These are phyloP conservation scores for Aphelenchoides besseyi DNA, from an alignment of 1,140 invertebrate species.

Conservation along the genomic window DNA sequence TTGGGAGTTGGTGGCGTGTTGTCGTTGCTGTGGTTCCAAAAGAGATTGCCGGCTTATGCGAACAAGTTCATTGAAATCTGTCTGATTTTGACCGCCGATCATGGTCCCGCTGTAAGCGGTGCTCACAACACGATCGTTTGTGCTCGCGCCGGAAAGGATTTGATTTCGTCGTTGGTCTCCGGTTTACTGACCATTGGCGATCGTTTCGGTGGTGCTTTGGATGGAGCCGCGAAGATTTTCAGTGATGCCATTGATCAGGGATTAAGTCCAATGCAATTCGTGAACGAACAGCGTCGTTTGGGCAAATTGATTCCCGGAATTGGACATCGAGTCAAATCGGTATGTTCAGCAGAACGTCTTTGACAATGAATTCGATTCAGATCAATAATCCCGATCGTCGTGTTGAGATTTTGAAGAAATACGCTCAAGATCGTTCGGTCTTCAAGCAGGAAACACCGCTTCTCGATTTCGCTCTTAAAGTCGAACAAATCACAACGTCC, in stretches of 20 bases:
- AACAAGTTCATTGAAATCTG: conserved; percentile 99
- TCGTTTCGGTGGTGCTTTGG: conserved; percentile 93
- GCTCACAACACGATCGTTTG: conserved; percentile 99
- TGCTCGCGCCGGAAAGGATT: conserved; percentile 94
- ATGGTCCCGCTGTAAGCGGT: conserved; percentile 95
- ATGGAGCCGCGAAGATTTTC: conserved; percentile 91
- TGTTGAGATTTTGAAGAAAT: conserved; percentile 91
- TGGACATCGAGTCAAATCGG: conserved; percentile 92
- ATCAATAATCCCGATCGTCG: conserved; percentile 98
- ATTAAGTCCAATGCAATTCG: conserved; percentile 88
- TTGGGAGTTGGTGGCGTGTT: conserved; percentile 96
- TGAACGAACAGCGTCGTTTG: conserved; percentile 92
- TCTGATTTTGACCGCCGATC: conserved; percentile 96
- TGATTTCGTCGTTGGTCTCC: conserved; percentile 90
- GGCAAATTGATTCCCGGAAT: conserved; percentile 99
- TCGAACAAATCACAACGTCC: conserved; percentile 96
- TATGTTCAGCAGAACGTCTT: conserved; percentile 62
- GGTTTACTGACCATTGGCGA: conserved; percentile 97
- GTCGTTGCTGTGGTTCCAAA: conserved; percentile 87
- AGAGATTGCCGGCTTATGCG: conserved; percentile 82
- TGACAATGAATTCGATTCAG: conserved; percentile 61
- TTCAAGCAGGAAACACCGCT: conserved; percentile 81
- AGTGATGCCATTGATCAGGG: conserved; percentile 89
- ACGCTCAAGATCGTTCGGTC: conserved; percentile 68
- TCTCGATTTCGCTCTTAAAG: conserved; percentile 88